These are phyloP conservation scores for Epinotia brunnichana DNA, from an alignment of 2,888 invertebrate species.

Conservation along the genomic window DNA sequence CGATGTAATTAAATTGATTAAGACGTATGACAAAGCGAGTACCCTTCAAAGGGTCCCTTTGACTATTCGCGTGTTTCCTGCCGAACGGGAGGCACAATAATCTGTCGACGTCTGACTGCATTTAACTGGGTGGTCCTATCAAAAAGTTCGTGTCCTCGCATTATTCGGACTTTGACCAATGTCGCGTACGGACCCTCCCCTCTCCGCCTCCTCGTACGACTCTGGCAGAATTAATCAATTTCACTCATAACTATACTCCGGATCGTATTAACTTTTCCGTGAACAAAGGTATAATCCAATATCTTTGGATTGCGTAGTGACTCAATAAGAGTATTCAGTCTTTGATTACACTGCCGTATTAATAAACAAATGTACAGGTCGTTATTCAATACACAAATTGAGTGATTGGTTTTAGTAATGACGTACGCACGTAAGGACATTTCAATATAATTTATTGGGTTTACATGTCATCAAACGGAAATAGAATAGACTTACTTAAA, in stretches of 20 bases:
- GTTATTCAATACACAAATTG: neutral
- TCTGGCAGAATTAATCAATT: constrained; percentile 64
- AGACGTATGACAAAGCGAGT: constrained; percentile 52
- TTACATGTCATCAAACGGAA: neutral
- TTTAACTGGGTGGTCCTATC: constrained; percentile 57
- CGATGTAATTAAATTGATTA: constrained; percentile 53
- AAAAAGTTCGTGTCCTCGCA: constrained; percentile 65
- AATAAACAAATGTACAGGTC: constrained; percentile 11
- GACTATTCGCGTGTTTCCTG: constrained; percentile 64
- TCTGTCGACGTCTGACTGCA: constrained; percentile 61
- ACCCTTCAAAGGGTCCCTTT: constrained; percentile 67
- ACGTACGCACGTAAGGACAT: neutral
- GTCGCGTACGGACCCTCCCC: constrained; percentile 56
- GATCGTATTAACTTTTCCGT: constrained; percentile 55
- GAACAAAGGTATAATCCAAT: constrained; percentile 50
- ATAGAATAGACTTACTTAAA: neutral
- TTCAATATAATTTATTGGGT: constrained; percentile 5
- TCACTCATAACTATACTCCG: constrained; percentile 61
- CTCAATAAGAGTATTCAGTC: constrained; percentile 18
- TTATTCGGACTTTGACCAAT: constrained; percentile 67
- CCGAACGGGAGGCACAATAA: constrained; percentile 60
- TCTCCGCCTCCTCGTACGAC: constrained; percentile 42
- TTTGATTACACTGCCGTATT: constrained; percentile 21
- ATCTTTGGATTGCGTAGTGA: constrained; percentile 43
- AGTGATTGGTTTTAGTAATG: constrained; percentile 17